Conservation (phyloP, 2,113 vertebrate species). For the Ciconia maguari region DNA sequence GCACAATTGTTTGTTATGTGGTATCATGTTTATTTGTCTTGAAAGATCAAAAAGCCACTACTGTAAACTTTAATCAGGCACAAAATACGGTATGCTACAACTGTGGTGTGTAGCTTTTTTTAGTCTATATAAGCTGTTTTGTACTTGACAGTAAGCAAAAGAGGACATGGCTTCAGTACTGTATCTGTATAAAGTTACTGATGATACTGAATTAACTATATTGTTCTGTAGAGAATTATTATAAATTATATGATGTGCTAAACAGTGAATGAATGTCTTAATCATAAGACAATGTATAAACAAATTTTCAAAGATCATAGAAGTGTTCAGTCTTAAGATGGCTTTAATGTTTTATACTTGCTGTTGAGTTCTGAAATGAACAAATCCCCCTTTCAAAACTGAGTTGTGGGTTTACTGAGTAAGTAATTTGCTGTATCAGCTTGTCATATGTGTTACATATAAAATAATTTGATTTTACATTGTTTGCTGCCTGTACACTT, state of each 20-base stretch:
- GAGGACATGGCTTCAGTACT: slow-evolving; percentile 65
- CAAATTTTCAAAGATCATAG: not conserved
- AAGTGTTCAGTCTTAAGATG: not conserved
- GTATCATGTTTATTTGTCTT: slow-evolving; percentile 45
- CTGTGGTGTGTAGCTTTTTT: slow-evolving; percentile 69
- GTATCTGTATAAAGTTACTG: slow-evolving; percentile 69
- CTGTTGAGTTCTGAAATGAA: not conserved
- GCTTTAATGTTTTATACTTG: not conserved
- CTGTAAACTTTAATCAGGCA: slow-evolving; percentile 65
- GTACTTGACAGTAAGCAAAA: slow-evolving; percentile 63
- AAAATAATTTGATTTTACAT: not conserved
- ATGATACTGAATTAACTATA: slow-evolving; percentile 71
- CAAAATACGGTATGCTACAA: slow-evolving; percentile 52
- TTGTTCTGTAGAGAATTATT: slow-evolving; percentile 74
- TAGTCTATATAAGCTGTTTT: slow-evolving; percentile 69
- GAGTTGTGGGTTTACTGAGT: not conserved
- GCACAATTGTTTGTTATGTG: slow-evolving; percentile 60
- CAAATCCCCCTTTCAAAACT: not conserved
- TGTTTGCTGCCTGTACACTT: not conserved
- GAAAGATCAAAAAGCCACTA: slow-evolving; percentile 69
- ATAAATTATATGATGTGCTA: slow-evolving; percentile 72
- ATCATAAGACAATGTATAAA: slow-evolving; percentile 48
- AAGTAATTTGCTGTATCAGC: not conserved
- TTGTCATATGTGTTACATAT: not conserved
- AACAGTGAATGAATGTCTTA: slow-evolving; percentile 66